Conservation (phyloP, 2,888 invertebrate genomes). For the Pecten maximus region DNA sequence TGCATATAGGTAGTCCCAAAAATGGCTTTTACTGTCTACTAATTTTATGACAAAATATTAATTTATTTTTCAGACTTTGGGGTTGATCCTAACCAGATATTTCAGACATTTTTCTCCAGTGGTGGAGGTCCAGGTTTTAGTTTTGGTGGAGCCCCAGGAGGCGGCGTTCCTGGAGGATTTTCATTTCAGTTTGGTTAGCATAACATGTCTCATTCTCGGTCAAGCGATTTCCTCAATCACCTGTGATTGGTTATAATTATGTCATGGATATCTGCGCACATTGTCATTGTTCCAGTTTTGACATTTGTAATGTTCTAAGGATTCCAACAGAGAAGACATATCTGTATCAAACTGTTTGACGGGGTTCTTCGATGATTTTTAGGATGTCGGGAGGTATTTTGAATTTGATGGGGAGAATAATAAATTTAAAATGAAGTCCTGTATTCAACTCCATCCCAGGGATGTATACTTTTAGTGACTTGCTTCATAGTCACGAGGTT, state of each 20-base stretch:
- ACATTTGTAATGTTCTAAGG: not conserved
- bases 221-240: not conserved
- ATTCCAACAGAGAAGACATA: not conserved
- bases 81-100: conserved; percentile 92
- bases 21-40: too few species aligned
- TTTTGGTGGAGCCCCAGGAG: conserved; percentile 70
- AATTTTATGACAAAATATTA: too few species aligned
- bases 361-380: not conserved
- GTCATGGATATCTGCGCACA: not conserved
- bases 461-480: conserved; percentile 8
- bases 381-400: too few species aligned
- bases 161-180: conserved; percentile 85
- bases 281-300: not conserved
- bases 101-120: conserved; percentile 91
- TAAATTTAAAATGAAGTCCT: conserved; percentile 14
- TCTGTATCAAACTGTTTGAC: not conserved
- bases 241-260: not conserved
- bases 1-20: too few species aligned
- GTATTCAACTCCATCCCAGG: conserved; percentile 23
- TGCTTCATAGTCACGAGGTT: not conserved
- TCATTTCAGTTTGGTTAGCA: conserved; percentile 87
- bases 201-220: conserved; percentile 38
- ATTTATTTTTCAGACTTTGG: conserved; percentile 85
- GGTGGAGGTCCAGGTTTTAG: conserved; percentile 67
- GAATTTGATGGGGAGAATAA: not conserved